phyloP scores from a whole-genome alignment of 1,140 invertebrate species.

The Bombus vancouverensis region DNA sequence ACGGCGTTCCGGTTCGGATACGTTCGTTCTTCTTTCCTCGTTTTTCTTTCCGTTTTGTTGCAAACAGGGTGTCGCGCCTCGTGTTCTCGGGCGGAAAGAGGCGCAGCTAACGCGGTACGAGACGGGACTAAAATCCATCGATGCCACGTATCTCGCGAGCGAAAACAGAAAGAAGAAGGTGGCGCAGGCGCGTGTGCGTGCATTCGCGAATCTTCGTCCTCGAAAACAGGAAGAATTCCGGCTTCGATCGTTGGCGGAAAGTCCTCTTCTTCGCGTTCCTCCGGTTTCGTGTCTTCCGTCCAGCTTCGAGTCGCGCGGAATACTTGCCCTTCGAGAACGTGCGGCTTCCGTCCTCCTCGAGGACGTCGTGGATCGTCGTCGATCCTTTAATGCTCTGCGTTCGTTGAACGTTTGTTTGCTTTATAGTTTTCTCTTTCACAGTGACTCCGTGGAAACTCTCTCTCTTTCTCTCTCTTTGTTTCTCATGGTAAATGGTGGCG shows the following conservation, averaged over 20 bases:
- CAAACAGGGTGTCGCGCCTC: not conserved
- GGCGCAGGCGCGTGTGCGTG: slow-evolving; percentile 31
- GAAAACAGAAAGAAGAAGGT: slow-evolving; percentile 19
- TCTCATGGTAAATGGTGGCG: not conserved
- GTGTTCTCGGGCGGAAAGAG: not conserved
- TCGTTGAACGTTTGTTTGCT: not conserved
- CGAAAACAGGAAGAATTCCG: slow-evolving; percentile 16
- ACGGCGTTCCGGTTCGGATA: not conserved
- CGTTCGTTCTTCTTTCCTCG: not conserved
- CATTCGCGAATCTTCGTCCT: slow-evolving; percentile 26
- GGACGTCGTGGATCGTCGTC: slow-evolving; percentile 13
- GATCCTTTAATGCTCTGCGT: not conserved
- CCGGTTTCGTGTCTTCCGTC: not conserved
- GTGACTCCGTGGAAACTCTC: not conserved
- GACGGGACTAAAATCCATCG: slow-evolving; percentile 4
- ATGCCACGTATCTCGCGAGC: slow-evolving; percentile 12
- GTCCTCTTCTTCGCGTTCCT: not conserved
- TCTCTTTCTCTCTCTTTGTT: not conserved
- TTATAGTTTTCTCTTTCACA: not conserved
- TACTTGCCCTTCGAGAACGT: slow-evolving; percentile 26
- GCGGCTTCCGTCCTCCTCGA: slow-evolving; percentile 37
- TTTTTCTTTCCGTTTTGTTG: not conserved
- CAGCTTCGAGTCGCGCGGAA: not conserved
- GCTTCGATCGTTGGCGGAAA: not conserved
- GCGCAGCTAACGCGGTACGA: not conserved